Percentiles rank a stretch among this genome's conserved stretches.
Evolutionary conservation across 2,888 invertebrate genomes (phyloP).

Genomic region (Agrilus biguttatus): DNA sequence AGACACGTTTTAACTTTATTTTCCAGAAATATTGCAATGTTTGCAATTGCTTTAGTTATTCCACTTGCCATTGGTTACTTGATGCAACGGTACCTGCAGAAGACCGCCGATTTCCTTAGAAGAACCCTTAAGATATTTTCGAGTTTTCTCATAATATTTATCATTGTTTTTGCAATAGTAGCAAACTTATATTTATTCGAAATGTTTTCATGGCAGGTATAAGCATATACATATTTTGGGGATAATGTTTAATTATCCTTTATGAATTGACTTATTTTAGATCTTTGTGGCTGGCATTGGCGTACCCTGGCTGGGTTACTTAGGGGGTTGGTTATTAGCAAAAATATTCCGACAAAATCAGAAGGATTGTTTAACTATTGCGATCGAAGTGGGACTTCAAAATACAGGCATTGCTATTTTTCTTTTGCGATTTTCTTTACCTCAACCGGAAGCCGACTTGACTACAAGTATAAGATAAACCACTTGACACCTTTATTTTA

Average conservation of each 20-base stretch:
- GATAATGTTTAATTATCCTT: neutral
- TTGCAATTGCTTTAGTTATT: slow-evolving; percentile 61
- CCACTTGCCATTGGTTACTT: slow-evolving; percentile 57
- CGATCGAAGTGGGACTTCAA: slow-evolving; percentile 86
- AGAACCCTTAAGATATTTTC: slow-evolving; percentile 76
- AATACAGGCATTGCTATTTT: slow-evolving; percentile 90
- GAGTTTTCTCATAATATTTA: slow-evolving; percentile 62
- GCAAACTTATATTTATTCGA: slow-evolving; percentile 84
- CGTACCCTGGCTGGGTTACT: slow-evolving; percentile 71
- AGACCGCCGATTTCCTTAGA: slow-evolving; percentile 53
- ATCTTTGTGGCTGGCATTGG: slow-evolving; percentile 66
- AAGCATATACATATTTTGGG: slow-evolving; percentile 11
- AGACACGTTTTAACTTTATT: too few relatives aligned
- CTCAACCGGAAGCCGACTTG: slow-evolving; percentile 75
- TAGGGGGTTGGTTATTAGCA: slow-evolving; percentile 51
- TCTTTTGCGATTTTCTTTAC: slow-evolving; percentile 63
- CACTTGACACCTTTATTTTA: neutral
- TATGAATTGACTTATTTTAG: slow-evolving; percentile 32
- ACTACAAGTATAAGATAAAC: slow-evolving; percentile 49
- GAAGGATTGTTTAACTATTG: slow-evolving; percentile 68
- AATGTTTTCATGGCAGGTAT: slow-evolving; percentile 76
- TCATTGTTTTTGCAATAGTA: slow-evolving; percentile 72
- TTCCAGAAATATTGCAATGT: slow-evolving; percentile 43
- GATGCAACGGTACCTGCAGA: slow-evolving; percentile 54
- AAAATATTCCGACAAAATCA: slow-evolving; percentile 43